phyloP scores from a whole-genome alignment of 2,888 invertebrate genomes.

The Protophormia terraenovae region DNA sequence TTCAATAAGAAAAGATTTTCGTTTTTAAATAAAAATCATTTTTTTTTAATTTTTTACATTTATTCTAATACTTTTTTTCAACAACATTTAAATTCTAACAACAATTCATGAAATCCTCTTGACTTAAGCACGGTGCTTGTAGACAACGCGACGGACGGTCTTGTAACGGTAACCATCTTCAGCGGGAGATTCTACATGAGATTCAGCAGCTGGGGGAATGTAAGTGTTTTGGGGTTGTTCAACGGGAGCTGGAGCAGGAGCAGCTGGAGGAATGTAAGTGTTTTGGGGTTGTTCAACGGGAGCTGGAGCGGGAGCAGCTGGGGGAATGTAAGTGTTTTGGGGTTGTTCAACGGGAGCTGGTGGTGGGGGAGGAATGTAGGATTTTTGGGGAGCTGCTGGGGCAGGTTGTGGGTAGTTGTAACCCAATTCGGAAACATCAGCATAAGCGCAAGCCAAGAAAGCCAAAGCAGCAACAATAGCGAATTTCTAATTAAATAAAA shows the following conservation, averaged over 20 bases:
- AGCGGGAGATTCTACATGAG: background rate
- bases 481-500: slow-evolving; percentile 58
- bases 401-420: slow-evolving; percentile 54
- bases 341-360: slow-evolving; percentile 18
- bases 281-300: slow-evolving; percentile 15
- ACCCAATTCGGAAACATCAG: slow-evolving; percentile 62
- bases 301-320: slow-evolving; percentile 33
- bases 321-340: slow-evolving; percentile 14
- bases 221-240: slow-evolving; percentile 40
- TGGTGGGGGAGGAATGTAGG: slow-evolving; percentile 45
- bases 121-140: slow-evolving; percentile 12
- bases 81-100: slow-evolving; percentile 19
- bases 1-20: too few species aligned
- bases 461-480: slow-evolving; percentile 36
- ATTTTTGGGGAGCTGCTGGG: slow-evolving; percentile 17
- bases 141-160: slow-evolving; percentile 29
- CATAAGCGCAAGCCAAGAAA: slow-evolving; percentile 52
- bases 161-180: slow-evolving; percentile 46
- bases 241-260: slow-evolving; percentile 43
- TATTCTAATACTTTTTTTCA: background rate
- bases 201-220: slow-evolving; percentile 52
- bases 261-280: slow-evolving; percentile 30
- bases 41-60: background rate
- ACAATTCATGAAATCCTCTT: background rate
- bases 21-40: too few species aligned